Evolutionary conservation across 2,888 invertebrate genomes (phyloP).

Genomic region (Hybos culiciformis): DNA sequence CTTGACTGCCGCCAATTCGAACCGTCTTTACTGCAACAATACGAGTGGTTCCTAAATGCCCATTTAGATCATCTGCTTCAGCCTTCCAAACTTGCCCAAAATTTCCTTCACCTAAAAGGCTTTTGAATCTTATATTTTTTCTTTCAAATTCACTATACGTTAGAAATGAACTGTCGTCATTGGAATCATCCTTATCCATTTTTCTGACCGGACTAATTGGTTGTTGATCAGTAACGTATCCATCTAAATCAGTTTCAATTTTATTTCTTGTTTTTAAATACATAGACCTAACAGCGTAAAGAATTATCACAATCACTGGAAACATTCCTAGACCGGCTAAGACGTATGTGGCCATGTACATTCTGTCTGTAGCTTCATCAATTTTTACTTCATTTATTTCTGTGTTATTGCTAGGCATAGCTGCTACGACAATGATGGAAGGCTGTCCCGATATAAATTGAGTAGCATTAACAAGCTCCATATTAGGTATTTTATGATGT

Average conservation of each 20-base stretch:
- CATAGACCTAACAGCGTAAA: conserved; percentile 42
- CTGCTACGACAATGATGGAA: conserved; percentile 7
- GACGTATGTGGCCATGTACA: conserved; percentile 46
- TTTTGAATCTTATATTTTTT: conserved; percentile 60
- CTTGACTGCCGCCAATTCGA: conserved; percentile 62
- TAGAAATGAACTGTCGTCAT: conserved; percentile 29
- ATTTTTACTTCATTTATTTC: conserved; percentile 40
- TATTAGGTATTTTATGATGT: not conserved
- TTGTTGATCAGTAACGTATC: conserved; percentile 44
- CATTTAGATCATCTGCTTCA: conserved; percentile 65
- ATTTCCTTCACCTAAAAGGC: conserved; percentile 69
- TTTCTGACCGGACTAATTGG: conserved; percentile 36
- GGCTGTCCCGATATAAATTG: not conserved
- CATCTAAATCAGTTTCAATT: conserved; percentile 44
- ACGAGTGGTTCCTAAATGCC: conserved; percentile 60
- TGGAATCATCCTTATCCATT: conserved; percentile 21
- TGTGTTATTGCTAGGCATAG: no score
- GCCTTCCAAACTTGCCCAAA: conserved; percentile 83
- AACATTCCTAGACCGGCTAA: conserved; percentile 46
- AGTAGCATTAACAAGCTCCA: conserved; percentile 4
- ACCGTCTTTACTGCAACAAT: conserved; percentile 77
- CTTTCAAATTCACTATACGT: conserved; percentile 55
- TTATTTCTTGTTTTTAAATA: conserved; percentile 36
- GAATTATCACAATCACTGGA: conserved; percentile 43
- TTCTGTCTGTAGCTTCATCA: conserved; percentile 44